Evolutionary conservation across 2,888 invertebrate genomes (phyloP), one percentile per base, ranked within the genome.

Genomic region (Chrysodeixis includens): DNA sequence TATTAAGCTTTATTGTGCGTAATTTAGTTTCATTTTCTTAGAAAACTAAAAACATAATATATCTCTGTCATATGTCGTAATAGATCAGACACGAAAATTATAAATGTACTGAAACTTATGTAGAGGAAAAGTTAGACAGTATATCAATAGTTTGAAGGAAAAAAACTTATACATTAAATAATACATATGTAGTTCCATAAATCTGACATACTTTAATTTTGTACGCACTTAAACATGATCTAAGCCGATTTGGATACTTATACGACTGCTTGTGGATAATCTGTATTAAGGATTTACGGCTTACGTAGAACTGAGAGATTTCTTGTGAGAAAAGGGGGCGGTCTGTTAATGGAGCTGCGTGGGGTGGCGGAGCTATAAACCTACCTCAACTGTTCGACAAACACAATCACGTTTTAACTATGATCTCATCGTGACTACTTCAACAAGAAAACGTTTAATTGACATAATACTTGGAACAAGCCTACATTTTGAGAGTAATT

Each of bases 321-420:
- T 82, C 72, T 71, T 67, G 71, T 69, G 62, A 72, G 73, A 69
- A 80, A 66, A 73, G 66, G 64, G 66, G 71, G 68, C 58, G 71
- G 74, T 61, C 70, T 60, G 71, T 68, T 62, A 63, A 56, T 72
- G 66, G 65, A 65, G 66, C 61, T 62, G 71, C 56, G 40, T 9
- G 73, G 73, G 58, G 57, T 35, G 66, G 62, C 62, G 69, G 60
- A 58, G 61, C 65, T 61, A 58, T 68, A 62, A 74, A 68, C 59
- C 75, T 74, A 74, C 72, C 76, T 81, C 78, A 77, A 83, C 71
- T 74, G 80, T 80, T 84, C 79, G 68, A 82, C 82, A 88, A 88
- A 88, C 83, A 86, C 79, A 85, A 87, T 87, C 83, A 87, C 84
- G 79, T 69, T 83, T 81, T 76, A 83, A 76, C 77, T 80, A 79